Conservation (phyloP, 1,140 invertebrate genomes). For the Nasonia giraulti region DNA sequence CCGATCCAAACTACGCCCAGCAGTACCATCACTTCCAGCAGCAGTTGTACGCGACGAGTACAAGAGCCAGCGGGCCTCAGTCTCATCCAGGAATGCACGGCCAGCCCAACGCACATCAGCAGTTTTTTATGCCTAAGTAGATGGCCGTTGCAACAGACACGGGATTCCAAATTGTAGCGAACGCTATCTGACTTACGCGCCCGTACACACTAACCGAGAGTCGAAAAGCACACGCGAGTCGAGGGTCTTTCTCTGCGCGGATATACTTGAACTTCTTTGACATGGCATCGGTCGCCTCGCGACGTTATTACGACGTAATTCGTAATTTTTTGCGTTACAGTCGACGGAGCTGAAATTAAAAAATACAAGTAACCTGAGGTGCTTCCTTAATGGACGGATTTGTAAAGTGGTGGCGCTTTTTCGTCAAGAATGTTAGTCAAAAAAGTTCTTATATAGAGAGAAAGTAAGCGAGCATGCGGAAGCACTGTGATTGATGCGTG, state of each 20-base stretch:
- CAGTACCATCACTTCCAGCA: constrained; percentile 97
- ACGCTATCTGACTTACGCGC: constrained; percentile 1
- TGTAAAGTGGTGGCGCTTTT: constrained; percentile 27
- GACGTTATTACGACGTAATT: constrained; percentile 16
- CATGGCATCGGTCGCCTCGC: not conserved
- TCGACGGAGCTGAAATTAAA: constrained; percentile 23
- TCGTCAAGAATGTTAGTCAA: constrained; percentile 24
- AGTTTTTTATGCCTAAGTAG: constrained; percentile 76
- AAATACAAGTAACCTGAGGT: constrained; percentile 37
- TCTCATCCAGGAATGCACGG: constrained; percentile 68
- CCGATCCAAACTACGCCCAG: constrained; percentile 93
- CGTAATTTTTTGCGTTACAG: constrained; percentile 43
- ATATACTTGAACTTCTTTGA: constrained; percentile 26
- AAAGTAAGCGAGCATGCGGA: constrained; percentile 18
- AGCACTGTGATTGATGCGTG: constrained; percentile 4
- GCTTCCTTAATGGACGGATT: constrained; percentile 39
- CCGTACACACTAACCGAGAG: constrained; percentile 6
- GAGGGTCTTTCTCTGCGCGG: constrained; percentile 40
- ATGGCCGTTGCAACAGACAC: not conserved
- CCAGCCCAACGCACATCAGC: constrained; percentile 73
- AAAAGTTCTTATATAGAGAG: constrained; percentile 31
- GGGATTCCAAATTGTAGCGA: not conserved
- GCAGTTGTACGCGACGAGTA: constrained; percentile 93
- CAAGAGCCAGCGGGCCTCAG: constrained; percentile 76
- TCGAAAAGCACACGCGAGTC: constrained; percentile 12